Conservation (phyloP, 2,113 vertebrate species). For the Petrocephalus microphthalmus region DNA sequence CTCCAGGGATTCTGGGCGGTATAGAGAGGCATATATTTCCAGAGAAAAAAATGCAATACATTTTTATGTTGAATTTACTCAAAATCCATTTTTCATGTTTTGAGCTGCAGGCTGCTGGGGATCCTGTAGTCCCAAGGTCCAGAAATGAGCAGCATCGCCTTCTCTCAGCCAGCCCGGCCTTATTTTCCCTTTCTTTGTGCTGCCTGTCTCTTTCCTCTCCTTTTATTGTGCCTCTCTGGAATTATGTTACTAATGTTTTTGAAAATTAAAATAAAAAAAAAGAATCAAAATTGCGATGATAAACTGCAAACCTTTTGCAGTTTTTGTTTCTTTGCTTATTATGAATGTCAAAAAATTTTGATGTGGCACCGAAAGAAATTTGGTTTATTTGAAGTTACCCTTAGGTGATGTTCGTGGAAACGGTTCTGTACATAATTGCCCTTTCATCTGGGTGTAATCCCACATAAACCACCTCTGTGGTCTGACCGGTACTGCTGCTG, state of each 20-base stretch:
- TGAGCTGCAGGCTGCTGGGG: constrained; percentile 20
- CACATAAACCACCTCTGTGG: not conserved
- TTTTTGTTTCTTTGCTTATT: not conserved
- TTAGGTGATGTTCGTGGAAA: not conserved
- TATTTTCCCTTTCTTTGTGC: not conserved
- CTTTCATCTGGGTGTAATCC: not conserved
- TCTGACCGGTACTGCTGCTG: not conserved
- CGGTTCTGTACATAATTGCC: not conserved
- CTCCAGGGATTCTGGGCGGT: constrained; percentile 28
- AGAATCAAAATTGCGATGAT: not conserved
- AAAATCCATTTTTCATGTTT: constrained; percentile 36
- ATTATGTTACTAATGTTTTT: not conserved
- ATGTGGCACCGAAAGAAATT: not conserved
- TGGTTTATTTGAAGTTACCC: not conserved
- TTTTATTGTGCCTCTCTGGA: constrained; percentile 1
- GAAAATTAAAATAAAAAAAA: too few species aligned
- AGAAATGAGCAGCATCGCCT: constrained; percentile 29
- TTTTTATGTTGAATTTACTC: constrained; percentile 35
- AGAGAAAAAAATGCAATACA: constrained; percentile 18
- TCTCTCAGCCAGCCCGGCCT: constrained; percentile 23
- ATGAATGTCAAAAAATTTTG: not conserved
- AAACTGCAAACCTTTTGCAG: not conserved
- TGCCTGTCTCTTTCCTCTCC: not conserved
- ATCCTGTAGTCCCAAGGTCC: constrained; percentile 31
- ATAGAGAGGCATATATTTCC: constrained; percentile 30